A percentile compares a stretch with the other conserved stretches of the same genome.
phyloP scores from a whole-genome alignment of 2,888 invertebrate species.

The Carterocephalus palaemon region DNA sequence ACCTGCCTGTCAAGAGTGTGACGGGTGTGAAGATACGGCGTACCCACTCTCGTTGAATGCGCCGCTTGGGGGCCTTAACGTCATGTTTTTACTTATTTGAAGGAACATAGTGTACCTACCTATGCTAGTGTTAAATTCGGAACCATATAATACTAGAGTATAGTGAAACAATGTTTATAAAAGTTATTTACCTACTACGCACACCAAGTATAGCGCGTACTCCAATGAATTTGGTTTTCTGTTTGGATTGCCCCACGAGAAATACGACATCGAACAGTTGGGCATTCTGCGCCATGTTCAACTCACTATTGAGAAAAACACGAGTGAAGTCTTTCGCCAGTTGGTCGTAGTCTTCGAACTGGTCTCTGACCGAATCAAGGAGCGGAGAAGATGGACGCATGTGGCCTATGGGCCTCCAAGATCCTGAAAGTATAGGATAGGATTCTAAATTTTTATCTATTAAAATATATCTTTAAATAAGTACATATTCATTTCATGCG shows the following conservation, averaged over 20 bases:
- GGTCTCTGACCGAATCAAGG: slow-evolving; percentile 93
- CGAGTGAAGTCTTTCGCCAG: slow-evolving; percentile 94
- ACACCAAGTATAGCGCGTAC: slow-evolving; percentile 95
- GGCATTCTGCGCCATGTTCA: slow-evolving; percentile 87
- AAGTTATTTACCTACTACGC: slow-evolving; percentile 88
- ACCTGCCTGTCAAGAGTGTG: no score
- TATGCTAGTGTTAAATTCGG: no score
- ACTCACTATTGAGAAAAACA: slow-evolving; percentile 91
- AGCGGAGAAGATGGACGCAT: slow-evolving; percentile 96
- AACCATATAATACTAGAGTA: no score
- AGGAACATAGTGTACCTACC: no score
- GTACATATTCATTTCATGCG: no score
- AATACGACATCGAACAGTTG: slow-evolving; percentile 94
- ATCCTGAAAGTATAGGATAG: slow-evolving; percentile 76
- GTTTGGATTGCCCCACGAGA: slow-evolving; percentile 93
- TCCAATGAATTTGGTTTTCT: slow-evolving; percentile 93
- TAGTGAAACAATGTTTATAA: no score
- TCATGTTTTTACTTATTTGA: no score
- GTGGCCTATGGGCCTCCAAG: slow-evolving; percentile 96
- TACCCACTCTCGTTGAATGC: no score
- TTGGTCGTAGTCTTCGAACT: slow-evolving; percentile 96
- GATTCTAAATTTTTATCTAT: no score
- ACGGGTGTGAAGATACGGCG: no score
- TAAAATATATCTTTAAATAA: no score
- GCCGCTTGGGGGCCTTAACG: no score